Evolutionary conservation across 2,888 invertebrate genomes (phyloP).

Genomic region (Lasius fuliginosus): DNA sequence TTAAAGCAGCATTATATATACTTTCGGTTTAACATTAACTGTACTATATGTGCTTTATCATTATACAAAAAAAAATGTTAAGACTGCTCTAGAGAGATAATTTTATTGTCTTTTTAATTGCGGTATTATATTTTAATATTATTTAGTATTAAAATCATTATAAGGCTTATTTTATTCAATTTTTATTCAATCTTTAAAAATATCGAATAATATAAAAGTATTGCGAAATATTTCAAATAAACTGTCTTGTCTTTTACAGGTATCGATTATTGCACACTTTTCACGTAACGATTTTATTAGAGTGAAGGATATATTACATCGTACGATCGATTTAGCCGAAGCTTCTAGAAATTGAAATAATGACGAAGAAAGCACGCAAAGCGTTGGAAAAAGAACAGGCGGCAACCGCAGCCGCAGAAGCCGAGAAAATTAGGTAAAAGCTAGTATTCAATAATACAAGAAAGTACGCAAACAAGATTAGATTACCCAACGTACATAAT

Average conservation of each 20-base stretch:
- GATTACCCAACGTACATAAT: not conserved
- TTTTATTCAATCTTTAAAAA: not conserved
- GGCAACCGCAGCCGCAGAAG: constrained; percentile 68
- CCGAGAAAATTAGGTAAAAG: constrained; percentile 73
- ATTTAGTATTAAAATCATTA: not conserved
- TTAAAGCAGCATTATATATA: not conserved
- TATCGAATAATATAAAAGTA: not conserved
- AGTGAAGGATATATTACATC: not conserved
- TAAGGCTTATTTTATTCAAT: not conserved
- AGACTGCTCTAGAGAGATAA: not conserved
- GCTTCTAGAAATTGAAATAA: constrained; percentile 57
- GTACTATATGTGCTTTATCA: not conserved
- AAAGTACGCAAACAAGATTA: not conserved
- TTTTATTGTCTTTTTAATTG: not conserved
- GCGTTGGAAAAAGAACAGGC: constrained; percentile 67
- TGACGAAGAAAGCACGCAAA: constrained; percentile 72
- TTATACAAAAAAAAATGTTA: not conserved
- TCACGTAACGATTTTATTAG: constrained; percentile 12
- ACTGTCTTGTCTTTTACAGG: not conserved
- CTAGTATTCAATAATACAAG: not conserved
- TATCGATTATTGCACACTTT: not conserved
- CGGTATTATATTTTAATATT: not conserved
- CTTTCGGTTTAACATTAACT: not conserved
- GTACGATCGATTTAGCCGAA: constrained; percentile 32
- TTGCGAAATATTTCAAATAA: not conserved